These are phyloP conservation scores for Mustela nigripes DNA, from an alignment of 2,113 vertebrate genomes.

Conservation along the genomic window DNA sequence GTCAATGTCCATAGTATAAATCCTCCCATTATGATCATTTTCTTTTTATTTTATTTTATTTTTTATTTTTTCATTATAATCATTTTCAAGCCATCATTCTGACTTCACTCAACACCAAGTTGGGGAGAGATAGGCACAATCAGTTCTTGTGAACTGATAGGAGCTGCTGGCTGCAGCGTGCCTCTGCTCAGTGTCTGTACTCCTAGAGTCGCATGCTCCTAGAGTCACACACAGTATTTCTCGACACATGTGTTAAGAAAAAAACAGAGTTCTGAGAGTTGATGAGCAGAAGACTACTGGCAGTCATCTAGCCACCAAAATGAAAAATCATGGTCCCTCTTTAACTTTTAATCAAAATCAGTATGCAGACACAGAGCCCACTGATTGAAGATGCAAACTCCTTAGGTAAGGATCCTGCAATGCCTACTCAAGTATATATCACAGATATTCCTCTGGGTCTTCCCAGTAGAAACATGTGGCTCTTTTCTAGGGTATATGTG, in stretches of 20 bases:
- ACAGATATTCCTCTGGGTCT: not conserved
- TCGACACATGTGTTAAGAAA: not conserved
- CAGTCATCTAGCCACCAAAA: not conserved
- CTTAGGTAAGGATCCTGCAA: not conserved
- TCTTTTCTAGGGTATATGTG: not conserved
- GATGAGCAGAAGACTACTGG: not conserved
- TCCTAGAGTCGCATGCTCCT: not conserved
- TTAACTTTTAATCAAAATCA: not conserved
- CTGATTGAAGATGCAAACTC: not conserved
- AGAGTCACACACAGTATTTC: not conserved
- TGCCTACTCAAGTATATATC: not conserved
- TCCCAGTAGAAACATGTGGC: not conserved
- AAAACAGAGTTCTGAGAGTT: not conserved
- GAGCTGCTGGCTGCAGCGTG: not conserved
- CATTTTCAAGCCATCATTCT: conserved; percentile 17
- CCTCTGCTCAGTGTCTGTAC: not conserved
- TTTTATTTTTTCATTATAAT: too few relatives aligned
- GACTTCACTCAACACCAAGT: not conserved
- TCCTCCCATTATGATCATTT: not conserved
- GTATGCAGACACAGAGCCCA: not conserved
- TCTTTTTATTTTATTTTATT: not conserved
- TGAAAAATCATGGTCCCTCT: not conserved
- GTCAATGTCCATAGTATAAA: not conserved
- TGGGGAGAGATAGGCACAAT: not conserved
- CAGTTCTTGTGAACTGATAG: not conserved